phyloP scores from a whole-genome alignment of 2,888 invertebrate species.

The Drosophila fulvimacula region DNA sequence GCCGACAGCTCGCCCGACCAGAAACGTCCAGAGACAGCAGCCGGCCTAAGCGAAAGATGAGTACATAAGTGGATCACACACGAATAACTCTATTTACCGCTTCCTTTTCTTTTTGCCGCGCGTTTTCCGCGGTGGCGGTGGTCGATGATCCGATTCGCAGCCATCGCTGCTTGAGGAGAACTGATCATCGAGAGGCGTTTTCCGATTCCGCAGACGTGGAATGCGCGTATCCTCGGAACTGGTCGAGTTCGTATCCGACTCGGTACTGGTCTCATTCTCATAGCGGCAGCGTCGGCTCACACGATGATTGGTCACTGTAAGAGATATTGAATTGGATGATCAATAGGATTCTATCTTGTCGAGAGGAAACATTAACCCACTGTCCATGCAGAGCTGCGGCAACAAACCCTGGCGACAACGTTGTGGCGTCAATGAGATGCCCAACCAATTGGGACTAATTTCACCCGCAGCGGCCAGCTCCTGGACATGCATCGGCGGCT shows the following conservation, averaged over 20 bases:
- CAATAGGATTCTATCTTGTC: not conserved
- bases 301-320: slow-evolving; percentile 70
- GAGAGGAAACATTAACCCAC: slow-evolving; percentile 36
- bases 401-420: slow-evolving; percentile 83
- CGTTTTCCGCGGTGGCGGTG: slow-evolving; percentile 63
- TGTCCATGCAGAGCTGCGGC: slow-evolving; percentile 80
- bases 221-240: slow-evolving; percentile 70
- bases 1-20: slow-evolving; percentile 92
- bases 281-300: slow-evolving; percentile 65
- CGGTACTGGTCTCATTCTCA: slow-evolving; percentile 82
- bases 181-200: slow-evolving; percentile 43
- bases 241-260: slow-evolving; percentile 80
- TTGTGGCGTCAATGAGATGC: slow-evolving; percentile 82
- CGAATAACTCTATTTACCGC: slow-evolving; percentile 33
- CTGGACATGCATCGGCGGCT: slow-evolving; percentile 71
- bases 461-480: slow-evolving; percentile 68
- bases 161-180: slow-evolving; percentile 84
- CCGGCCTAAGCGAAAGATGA: slow-evolving; percentile 43
- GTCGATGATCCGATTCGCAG: slow-evolving; percentile 83
- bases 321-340: not conserved
- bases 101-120: slow-evolving; percentile 69
- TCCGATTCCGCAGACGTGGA: slow-evolving; percentile 52
- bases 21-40: slow-evolving; percentile 86
- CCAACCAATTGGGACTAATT: slow-evolving; percentile 79
- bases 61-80: accelerated